phyloP scores from a whole-genome alignment of 1,140 invertebrate genomes.

The Adelges cooleyi region DNA sequence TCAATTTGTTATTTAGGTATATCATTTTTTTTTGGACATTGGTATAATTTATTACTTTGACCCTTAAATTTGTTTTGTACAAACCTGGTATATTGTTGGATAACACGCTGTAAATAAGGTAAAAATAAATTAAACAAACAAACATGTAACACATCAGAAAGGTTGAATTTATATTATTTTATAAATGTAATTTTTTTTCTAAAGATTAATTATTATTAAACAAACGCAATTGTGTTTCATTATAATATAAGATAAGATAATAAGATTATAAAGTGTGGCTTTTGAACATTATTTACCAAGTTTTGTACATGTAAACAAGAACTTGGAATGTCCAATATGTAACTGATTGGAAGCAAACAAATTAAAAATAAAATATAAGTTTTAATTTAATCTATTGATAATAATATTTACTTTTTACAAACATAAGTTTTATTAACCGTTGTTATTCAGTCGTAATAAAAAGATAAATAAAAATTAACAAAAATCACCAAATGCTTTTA shows the following conservation, averaged over 20 bases:
- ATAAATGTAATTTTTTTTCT: constrained; percentile 23
- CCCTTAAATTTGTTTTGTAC: constrained; percentile 14
- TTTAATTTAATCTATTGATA: too few species aligned
- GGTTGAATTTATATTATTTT: constrained; percentile 27
- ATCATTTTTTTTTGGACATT: constrained; percentile 23
- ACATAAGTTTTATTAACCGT: too few species aligned
- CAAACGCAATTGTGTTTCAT: constrained; percentile 12
- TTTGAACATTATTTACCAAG: constrained; percentile 13
- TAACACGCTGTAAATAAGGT: constrained; percentile 21
- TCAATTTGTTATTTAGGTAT: too few species aligned
- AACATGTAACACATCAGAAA: constrained; percentile 26
- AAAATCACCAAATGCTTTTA: constrained; percentile 13
- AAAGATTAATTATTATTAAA: constrained; percentile 26
- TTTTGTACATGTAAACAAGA: constrained; percentile 10
- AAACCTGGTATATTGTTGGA: constrained; percentile 14
- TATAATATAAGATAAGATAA: constrained; percentile 18
- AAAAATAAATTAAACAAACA: constrained; percentile 28
- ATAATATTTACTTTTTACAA: too few species aligned
- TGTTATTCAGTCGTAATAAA: not conserved
- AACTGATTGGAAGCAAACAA: too few species aligned
- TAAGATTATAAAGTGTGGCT: constrained; percentile 22
- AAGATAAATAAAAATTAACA: constrained; percentile 22
- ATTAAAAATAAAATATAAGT: too few species aligned
- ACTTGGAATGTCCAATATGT: too few species aligned
- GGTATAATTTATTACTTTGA: constrained; percentile 25